Evolutionary conservation across 2,113 vertebrate genomes (phyloP).

Genomic region (Nycticorax nycticorax): DNA sequence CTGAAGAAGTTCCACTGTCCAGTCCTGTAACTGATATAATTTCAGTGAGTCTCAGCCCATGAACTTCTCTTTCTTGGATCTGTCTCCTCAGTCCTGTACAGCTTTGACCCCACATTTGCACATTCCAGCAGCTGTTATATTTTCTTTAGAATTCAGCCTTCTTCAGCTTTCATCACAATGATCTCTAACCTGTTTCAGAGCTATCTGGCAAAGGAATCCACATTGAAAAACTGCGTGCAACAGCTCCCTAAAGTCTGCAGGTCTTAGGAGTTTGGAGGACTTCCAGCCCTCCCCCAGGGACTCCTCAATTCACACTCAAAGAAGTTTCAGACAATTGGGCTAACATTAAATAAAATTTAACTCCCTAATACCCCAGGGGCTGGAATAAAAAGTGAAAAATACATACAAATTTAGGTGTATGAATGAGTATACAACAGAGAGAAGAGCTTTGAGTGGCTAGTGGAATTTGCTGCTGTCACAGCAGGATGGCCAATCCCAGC

Average conservation of each 20-base stretch:
- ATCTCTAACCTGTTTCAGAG: slow-evolving; percentile 10
- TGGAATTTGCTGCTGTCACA: not conserved
- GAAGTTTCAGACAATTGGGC: not conserved
- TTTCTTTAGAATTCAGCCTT: slow-evolving; percentile 21
- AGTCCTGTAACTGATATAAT: not conserved
- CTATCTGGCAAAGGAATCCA: slow-evolving; percentile 44
- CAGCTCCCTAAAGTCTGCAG: slow-evolving; percentile 3
- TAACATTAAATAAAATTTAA: not conserved
- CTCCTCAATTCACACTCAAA: not conserved
- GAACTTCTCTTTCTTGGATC: not conserved
- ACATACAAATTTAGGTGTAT: not conserved
- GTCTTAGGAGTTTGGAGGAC: not conserved
- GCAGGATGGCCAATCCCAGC: not conserved
- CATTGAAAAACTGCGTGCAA: not conserved
- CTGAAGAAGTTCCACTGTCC: not conserved
- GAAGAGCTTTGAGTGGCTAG: not conserved
- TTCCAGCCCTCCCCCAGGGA: not conserved
- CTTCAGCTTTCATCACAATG: slow-evolving; percentile 39
- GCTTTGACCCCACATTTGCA: not conserved
- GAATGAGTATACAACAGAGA: not conserved
- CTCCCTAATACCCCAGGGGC: not conserved
- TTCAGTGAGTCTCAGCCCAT: not conserved
- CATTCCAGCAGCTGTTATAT: slow-evolving; percentile 17
- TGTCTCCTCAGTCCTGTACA: not conserved
- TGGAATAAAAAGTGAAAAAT: not conserved